phyloP scores from a whole-genome alignment of 2,113 vertebrate species.

The Seriola quinqueradiata region DNA sequence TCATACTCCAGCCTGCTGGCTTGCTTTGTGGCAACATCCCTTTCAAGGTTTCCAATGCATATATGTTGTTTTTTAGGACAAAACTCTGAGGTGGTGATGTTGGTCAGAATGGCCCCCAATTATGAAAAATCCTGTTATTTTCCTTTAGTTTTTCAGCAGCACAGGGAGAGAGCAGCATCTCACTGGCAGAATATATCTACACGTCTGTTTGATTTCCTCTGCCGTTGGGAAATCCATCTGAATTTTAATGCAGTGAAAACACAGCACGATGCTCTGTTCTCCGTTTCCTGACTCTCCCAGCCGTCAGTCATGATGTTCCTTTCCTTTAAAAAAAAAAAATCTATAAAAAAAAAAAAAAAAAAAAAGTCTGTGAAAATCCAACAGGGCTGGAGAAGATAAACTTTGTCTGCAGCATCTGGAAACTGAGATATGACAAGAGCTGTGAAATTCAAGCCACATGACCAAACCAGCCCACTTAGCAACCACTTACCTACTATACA shows the following conservation, averaged over 20 bases:
- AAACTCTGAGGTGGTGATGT: no score
- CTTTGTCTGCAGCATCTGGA: constrained; percentile 5
- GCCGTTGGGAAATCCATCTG: neutral
- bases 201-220: neutral
- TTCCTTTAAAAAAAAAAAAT: neutral
- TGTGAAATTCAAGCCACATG: constrained; percentile 9
- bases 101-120: no score
- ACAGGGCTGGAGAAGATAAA: neutral
- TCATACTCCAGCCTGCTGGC: no score
- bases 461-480: no score
- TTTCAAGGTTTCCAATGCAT: no score
- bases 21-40: no score
- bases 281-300: neutral
- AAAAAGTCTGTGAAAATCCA: neutral
- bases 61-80: no score
- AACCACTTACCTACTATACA: no score
- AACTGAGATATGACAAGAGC: neutral
- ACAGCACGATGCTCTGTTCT: neutral
- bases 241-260: constrained; percentile 1
- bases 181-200: neutral
- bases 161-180: neutral
- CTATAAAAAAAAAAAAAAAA: no score
- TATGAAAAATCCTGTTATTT: no score
- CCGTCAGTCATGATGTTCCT: neutral
- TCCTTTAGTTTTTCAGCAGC: neutral